These are phyloP conservation scores for Leptonema lineaticorne DNA, from an alignment of 1,140 invertebrate species.

Conservation along the genomic window DNA sequence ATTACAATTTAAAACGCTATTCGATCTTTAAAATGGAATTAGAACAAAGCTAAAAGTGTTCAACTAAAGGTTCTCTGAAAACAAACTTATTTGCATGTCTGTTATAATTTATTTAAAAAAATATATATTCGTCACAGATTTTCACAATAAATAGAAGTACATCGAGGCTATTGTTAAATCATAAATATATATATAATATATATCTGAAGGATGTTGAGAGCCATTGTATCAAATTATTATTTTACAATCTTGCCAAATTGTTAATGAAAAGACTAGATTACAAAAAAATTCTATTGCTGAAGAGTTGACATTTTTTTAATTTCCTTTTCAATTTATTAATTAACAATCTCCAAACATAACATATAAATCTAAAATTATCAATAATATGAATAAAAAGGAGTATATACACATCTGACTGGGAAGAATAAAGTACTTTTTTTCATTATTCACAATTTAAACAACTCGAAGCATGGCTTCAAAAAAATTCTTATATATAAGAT, in stretches of 20 bases:
- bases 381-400: conserved; percentile 16
- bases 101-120: conserved; percentile 7
- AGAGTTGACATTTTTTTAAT: background rate
- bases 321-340: no score
- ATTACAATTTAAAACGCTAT: no score
- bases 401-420: background rate
- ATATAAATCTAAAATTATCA: conserved; percentile 1
- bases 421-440: background rate
- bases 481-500: conserved; percentile 2
- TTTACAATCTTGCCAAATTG: background rate
- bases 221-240: no score
- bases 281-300: conserved; percentile 3
- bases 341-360: conserved; percentile 9
- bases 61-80: background rate
- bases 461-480: conserved; percentile 12
- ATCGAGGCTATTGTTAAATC: background rate
- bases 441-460: conserved; percentile 14
- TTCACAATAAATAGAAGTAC: conserved; percentile 14
- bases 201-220: no score
- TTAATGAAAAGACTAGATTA: conserved; percentile 12
- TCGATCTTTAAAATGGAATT: no score
- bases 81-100: background rate
- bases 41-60: no score
- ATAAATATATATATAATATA: no score
- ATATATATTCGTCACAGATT: conserved; percentile 12